phyloP scores from a whole-genome alignment of 2,797 vertebrate species.

The Cryptoblepharus egeriae region DNA sequence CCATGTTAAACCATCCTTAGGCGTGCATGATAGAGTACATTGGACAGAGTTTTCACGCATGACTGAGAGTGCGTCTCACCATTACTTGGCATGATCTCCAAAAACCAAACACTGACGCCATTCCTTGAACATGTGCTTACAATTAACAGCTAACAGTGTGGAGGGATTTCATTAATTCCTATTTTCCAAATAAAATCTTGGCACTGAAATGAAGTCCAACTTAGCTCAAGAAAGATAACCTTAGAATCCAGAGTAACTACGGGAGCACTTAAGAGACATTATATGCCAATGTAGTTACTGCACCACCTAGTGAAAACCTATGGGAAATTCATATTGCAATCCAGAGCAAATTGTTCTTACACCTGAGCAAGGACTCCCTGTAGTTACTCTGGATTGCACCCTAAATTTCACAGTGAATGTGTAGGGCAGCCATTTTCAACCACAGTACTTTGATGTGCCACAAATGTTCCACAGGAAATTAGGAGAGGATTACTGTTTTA shows the following conservation, averaged over 20 bases:
- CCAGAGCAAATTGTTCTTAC: no score
- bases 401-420: neutral
- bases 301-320: no score
- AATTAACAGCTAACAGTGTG: neutral
- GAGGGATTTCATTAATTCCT: neutral
- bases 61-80: neutral
- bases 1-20: neutral
- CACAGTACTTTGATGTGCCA: no score
- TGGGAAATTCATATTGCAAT: no score
- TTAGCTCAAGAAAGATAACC: neutral
- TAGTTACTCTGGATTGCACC: no score
- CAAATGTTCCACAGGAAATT: no score
- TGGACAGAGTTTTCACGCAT: neutral
- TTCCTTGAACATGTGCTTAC: constrained; percentile 3
- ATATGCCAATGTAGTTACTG: no score
- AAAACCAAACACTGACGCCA: neutral
- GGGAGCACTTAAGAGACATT: no score
- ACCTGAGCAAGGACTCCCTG: no score
- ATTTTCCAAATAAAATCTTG: neutral
- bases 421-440: no score
- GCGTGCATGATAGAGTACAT: neutral
- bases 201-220: neutral
- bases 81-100: neutral
- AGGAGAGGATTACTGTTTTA: no score
- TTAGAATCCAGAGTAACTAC: no score